Conservation (phyloP, 2,888 invertebrate species). For the Apotomis betuletana region DNA sequence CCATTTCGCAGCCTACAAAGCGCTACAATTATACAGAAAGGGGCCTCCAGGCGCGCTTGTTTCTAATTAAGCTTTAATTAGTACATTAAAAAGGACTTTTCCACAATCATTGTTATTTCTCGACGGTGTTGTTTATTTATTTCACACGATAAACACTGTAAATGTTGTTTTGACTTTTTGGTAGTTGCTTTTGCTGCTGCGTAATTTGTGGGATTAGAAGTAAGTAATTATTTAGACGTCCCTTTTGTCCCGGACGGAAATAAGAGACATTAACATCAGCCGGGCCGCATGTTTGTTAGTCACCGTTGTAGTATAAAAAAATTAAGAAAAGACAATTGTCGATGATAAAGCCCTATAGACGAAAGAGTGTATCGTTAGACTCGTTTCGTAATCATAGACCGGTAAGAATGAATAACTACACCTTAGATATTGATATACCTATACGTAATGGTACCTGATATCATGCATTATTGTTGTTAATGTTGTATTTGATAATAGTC, state of each 20-base stretch:
- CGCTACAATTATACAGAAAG: conserved; percentile 48
- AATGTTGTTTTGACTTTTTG: background rate
- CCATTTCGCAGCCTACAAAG: conserved; percentile 33
- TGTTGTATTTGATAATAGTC: no score
- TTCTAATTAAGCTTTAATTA: conserved; percentile 57
- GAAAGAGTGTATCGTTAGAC: no score
- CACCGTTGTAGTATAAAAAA: no score
- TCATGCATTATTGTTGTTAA: no score
- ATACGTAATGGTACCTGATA: no score
- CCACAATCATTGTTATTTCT: conserved; percentile 33
- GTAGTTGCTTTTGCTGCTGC: background rate
- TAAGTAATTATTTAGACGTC: no score
- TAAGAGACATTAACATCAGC: background rate
- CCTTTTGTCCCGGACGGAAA: background rate
- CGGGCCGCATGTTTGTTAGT: no score
- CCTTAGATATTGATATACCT: no score
- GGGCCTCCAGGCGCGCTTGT: conserved; percentile 49
- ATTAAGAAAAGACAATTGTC: no score
- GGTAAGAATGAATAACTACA: no score
- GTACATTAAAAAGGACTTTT: conserved; percentile 46
- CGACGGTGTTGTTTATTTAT: conserved; percentile 13
- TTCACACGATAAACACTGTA: background rate
- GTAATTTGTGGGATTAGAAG: conserved; percentile 8
- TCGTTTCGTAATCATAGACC: no score
- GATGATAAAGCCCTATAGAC: no score